Evolutionary conservation across 2,888 invertebrate genomes (phyloP).

Genomic region (Entomobrya multifasciata): DNA sequence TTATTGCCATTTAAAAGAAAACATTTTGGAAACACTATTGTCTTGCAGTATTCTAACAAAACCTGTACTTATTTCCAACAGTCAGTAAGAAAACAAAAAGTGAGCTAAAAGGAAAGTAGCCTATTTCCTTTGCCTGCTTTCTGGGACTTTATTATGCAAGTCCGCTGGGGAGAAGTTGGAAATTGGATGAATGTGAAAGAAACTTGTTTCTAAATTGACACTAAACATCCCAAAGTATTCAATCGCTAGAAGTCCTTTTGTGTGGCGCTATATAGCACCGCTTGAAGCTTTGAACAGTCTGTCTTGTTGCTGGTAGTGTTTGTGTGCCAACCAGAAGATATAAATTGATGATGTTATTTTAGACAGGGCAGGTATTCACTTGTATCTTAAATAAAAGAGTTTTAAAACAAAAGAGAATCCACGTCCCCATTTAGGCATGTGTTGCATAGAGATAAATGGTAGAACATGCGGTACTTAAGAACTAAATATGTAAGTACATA

Average conservation of each 20-base stretch:
- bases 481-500: slow-evolving; percentile 12
- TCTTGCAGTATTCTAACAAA: too few species aligned
- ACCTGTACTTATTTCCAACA: neutral
- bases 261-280: too few species aligned
- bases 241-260: slow-evolving; percentile 39
- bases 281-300: neutral
- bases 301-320: slow-evolving; percentile 27
- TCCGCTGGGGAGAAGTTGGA: slow-evolving; percentile 40
- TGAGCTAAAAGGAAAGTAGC: slow-evolving; percentile 13
- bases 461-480: too few species aligned
- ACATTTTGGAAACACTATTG: too few species aligned
- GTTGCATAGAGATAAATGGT: too few species aligned
- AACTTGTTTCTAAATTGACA: slow-evolving; percentile 70
- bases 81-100: neutral
- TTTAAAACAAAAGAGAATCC: neutral
- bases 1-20: too few species aligned
- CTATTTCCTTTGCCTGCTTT: neutral
- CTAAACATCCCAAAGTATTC: slow-evolving; percentile 67
- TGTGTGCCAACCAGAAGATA: slow-evolving; percentile 30
- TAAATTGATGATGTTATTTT: slow-evolving; percentile 53
- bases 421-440: neutral
- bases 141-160: slow-evolving; percentile 24
- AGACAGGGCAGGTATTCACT: slow-evolving; percentile 27
- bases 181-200: slow-evolving; percentile 57
- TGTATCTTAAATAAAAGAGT: slow-evolving; percentile 1